A percentile compares a stretch with the other conserved stretches of the same genome.
phyloP scores from a whole-genome alignment of 2,113 vertebrate genomes.

The Strix aluco region DNA sequence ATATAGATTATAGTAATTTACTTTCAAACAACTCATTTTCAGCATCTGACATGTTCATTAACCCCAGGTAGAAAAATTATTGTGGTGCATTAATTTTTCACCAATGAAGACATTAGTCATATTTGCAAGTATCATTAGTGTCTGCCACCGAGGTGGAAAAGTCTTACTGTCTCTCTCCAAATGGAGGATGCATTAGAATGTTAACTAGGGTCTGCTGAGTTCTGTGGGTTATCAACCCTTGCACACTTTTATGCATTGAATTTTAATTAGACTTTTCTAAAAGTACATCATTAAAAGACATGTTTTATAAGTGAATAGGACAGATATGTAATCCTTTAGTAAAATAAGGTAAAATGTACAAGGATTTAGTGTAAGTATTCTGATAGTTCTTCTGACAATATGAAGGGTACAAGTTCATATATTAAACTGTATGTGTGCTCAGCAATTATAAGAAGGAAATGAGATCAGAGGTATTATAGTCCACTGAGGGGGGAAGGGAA shows the following conservation, averaged over 20 bases:
- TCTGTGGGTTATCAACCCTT: slow-evolving; percentile 64
- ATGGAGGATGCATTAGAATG: slow-evolving; percentile 75
- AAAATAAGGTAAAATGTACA: slow-evolving; percentile 65
- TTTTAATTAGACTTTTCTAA: slow-evolving; percentile 72
- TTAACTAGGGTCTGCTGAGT: slow-evolving; percentile 69
- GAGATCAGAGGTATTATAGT: not conserved
- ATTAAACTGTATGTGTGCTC: slow-evolving; percentile 43
- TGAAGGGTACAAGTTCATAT: slow-evolving; percentile 28
- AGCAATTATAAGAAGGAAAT: slow-evolving; percentile 32
- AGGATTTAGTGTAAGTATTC: slow-evolving; percentile 46
- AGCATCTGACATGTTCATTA: slow-evolving; percentile 95
- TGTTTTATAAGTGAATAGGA: slow-evolving; percentile 54
- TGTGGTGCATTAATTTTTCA: slow-evolving; percentile 90
- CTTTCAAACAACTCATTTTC: slow-evolving; percentile 96
- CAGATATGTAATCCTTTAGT: slow-evolving; percentile 60
- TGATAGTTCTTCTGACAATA: slow-evolving; percentile 39
- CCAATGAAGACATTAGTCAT: slow-evolving; percentile 92
- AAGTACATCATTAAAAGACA: slow-evolving; percentile 66
- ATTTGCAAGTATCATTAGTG: slow-evolving; percentile 85
- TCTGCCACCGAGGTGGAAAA: slow-evolving; percentile 78
- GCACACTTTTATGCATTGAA: slow-evolving; percentile 65
- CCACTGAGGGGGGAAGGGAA: not conserved
- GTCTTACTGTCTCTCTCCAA: slow-evolving; percentile 72
- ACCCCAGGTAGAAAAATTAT: slow-evolving; percentile 89
- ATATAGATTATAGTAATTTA: slow-evolving; percentile 95